Percentiles rank a stretch among this genome's conserved stretches.
These are phyloP conservation scores for Globodera rostochiensis DNA, from an alignment of 1,140 invertebrate genomes.

Conservation along the genomic window DNA sequence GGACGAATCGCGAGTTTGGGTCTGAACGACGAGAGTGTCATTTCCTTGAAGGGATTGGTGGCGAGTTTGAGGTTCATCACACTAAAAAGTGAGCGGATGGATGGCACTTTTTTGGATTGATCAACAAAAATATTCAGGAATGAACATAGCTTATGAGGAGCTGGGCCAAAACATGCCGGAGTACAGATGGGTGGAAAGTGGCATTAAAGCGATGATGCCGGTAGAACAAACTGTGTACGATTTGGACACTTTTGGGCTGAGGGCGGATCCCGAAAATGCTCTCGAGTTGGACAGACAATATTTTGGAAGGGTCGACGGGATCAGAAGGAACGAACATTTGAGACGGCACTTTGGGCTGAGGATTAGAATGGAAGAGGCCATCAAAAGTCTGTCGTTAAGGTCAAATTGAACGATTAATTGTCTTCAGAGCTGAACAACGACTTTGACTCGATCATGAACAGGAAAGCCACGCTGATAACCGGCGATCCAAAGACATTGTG, in stretches of 20 bases:
- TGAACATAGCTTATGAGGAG: not conserved
- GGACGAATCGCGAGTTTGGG: not conserved
- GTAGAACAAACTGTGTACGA: not conserved
- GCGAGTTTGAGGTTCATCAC: not conserved
- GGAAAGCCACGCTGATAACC: not conserved
- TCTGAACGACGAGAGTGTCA: not conserved
- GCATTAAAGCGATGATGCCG: not conserved
- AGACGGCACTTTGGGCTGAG: not conserved
- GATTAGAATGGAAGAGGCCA: not conserved
- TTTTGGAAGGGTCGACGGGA: not conserved
- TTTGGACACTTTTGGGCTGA: not conserved
- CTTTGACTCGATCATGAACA: not conserved
- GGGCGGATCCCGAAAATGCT: not conserved
- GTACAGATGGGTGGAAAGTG: not conserved
- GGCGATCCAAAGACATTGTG: not conserved
- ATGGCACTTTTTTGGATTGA: not conserved
- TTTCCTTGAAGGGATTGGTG: not conserved
- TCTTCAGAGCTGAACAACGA: not conserved
- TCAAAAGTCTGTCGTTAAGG: not conserved
- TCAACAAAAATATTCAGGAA: not conserved
- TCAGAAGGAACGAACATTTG: not conserved
- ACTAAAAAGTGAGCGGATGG: not conserved
- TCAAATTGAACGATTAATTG: not conserved
- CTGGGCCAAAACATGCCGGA: not conserved
- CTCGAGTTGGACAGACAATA: not conserved